Base-by-base conservation (phyloP, 30 jellyfish, hydroid and myxozoan genomes). In the Turritopsis rubra region DNA sequence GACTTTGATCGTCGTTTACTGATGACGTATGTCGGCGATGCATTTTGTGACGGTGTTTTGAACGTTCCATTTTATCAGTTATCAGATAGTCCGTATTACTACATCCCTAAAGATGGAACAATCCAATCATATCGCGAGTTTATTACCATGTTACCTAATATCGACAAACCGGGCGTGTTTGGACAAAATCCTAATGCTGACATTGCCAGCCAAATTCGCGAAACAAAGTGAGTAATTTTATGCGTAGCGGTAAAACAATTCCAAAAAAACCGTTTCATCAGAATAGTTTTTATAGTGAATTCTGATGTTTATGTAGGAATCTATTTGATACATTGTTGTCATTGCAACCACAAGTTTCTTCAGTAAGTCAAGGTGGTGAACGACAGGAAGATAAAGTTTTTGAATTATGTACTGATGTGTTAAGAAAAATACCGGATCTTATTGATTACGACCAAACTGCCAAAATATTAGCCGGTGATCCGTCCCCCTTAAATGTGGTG, bases 181-280 rank as follows among this genome's bases (percentile, higher is more conserved):
- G 99, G 99, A 28, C 99, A 94, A 75, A 96, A 89, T 65, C 99
- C 97, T 20, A 94, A 94, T 76, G 99, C 99, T 31, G 99, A 94
- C 78, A 94, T 94, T 22, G 95, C 99, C 28, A 94, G 99, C 72
- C 99, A 94, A 82, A 94, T 94, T 28, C 79, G 96, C 54, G 99
- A 94, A 72, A 94, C 99, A 16, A 83, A 96, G 99, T 86, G 83
- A 21, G 75, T 72, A 30, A 53, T 52, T 78, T 79, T 13, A 52
- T 0, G 20, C 41, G 75, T 7, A 54, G 20, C 28, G 19, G 29
- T 20, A 7, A 5, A 1, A 28, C 73, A 65, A 26, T 41, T 5
- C 60, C 13, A 41, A 13, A 13, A 41, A 41, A 13, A 41, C 9
- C 60, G 13, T 41, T 41, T 41, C 60, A 41, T 41, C 13, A 13